Evolutionary conservation across 1,140 invertebrate species (phyloP), one percentile per base, ranked within the genome.

Genomic region (Brachionus rotundiformis): DNA sequence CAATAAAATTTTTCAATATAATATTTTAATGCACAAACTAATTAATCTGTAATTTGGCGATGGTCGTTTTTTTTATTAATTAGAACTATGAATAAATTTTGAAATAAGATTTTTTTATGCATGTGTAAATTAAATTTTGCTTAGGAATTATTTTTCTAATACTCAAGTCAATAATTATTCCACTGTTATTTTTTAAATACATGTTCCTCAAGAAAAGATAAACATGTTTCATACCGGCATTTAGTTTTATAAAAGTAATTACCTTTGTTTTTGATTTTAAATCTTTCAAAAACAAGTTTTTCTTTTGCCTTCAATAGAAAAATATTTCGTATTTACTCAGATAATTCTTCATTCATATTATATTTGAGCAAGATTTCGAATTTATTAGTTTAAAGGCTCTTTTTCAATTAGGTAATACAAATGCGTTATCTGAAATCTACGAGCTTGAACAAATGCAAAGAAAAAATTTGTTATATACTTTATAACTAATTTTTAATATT

Each of bases 351-450:
- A 54, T 54, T 54, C 47, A 54, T 19, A 54, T 19, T 54, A 54
- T 54, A 54, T 54, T 54, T 54, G 47, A 54, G 23, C 47, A 54
- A 54, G 47, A 54, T 54, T 54, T 54, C 7, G 47, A 16, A 54
- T 54, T 54, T 54, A 54, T 54, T 19, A 54, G 47, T 54, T 54
- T 54, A 16, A 54, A 54, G 47, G 47, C 47, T 19, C 47, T 54
- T 54, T 54, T 54, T 54, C 47, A 54, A 54, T 54, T 54, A 54
- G 47, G 47, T 19, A 54, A 54, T 54, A 54, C 47, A 54, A 54
- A 54, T 54, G n/a, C 47, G 16, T 54, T 54, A 54, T 54, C 47
- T 54, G 19, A 54, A 54, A 54, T 54, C 47, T 54, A 54, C 47
- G 19, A 54, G 47, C 47, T 54, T 54, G 47, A 54, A 23, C 47